Base-by-base conservation (phyloP, 2,888 invertebrate species). In the Helobdella robusta region DNA sequence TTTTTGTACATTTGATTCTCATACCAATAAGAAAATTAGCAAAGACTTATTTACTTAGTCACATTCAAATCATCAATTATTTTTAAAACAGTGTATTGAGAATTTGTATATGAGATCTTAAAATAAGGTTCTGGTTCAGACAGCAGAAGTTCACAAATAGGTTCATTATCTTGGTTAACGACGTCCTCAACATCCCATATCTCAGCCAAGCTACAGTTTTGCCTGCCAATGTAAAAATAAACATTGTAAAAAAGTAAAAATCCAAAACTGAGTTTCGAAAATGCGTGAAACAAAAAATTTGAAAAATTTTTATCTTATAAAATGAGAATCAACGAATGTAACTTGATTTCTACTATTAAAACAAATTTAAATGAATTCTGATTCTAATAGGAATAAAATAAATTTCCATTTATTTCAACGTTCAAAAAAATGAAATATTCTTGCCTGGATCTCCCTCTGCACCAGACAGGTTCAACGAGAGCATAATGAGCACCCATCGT, bases 141-240 rank as follows among this genome's bases (percentile, higher is more conserved):
- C n/a, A n/a, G 32, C 4, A 56, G 28, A 25, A 56, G 1, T n/a
- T 56, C 56, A 30, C 56, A 56, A 2, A 56, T 30, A 8, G n/a
- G 28, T 5, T 28, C 30, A 25, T 28, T 56, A n/a, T 56, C 28
- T 30, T n/a, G 6, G 28, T 56, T 56, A 3, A 25, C 32, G 11
- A 56, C 20, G 32, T 56, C 56, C n/a, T 56, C 56, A 56, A 30
- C 8, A 56, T 56, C 56, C 56, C 56, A 56, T n/a, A 56, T 56
- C 18, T 56, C 56, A 25, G 56, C 56, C 15, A 56, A 11, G 32
- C 56, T 56, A 28, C 56, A 56, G 56, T 56, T 56, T 6, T 30
- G 11, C 11, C 56, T 56, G 28, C 20, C n/a, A 20, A 56, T 30
- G 6, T 11, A 20, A 11, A 20, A 50, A 20, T 30, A 30, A 56